Evolutionary conservation across 2,888 invertebrate species (phyloP).

Genomic region (Tenthredo livida): DNA sequence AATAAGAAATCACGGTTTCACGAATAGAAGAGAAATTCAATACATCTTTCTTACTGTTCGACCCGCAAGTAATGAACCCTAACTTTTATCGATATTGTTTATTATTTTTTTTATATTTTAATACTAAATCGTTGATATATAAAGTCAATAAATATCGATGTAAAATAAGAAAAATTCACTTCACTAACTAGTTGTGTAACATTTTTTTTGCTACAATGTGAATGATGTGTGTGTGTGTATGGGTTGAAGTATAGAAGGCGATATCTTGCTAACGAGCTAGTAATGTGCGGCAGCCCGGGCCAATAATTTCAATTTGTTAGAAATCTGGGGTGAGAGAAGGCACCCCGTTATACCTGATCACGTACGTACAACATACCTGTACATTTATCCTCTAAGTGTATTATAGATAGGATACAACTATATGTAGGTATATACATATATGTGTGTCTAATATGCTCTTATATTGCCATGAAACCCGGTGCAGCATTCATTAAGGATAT

Average conservation of each 20-base stretch:
- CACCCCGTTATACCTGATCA: neutral
- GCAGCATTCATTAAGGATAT: constrained; percentile 10
- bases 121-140: neutral
- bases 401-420: neutral
- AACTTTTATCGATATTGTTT: neutral
- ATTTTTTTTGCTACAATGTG: neutral
- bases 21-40: neutral
- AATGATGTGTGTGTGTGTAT: neutral
- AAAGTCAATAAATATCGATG: neutral
- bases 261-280: constrained; percentile 66
- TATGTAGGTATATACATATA: neutral
- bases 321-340: neutral
- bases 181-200: neutral
- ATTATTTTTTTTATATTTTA: no score
- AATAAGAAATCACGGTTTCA: neutral
- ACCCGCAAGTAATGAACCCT: neutral
- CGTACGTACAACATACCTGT: neutral
- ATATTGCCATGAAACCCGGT: neutral
- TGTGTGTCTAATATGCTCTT: neutral
- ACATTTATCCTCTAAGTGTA: neutral
- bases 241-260: neutral
- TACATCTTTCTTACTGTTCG: neutral
- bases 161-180: neutral
- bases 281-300: constrained; percentile 66
- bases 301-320: constrained; percentile 69